phyloP scores from a whole-genome alignment of 2,113 vertebrate genomes.

The Lepidothrix coronata region DNA sequence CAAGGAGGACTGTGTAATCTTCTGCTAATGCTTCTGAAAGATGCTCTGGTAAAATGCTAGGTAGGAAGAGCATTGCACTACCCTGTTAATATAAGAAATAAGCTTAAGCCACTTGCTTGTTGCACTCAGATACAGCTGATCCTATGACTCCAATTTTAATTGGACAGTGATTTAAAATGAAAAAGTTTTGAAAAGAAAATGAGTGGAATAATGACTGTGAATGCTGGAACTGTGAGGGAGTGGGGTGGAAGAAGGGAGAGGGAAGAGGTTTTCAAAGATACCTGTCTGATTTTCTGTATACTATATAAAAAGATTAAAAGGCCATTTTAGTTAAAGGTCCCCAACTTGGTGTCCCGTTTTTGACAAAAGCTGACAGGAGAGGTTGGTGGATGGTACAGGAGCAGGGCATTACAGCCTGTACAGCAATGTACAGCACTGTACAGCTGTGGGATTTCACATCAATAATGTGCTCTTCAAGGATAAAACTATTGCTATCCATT shows the following conservation, averaged over 20 bases:
- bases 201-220: neutral
- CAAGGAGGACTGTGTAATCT: slow-evolving; percentile 27
- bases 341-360: neutral
- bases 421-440: neutral
- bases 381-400: neutral
- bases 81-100: neutral
- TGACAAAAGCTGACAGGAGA: neutral
- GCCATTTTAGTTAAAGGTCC: neutral
- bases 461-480: neutral
- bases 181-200: neutral
- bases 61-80: neutral
- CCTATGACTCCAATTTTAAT: neutral
- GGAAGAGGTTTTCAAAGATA: neutral
- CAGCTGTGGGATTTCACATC: neutral
- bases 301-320: neutral
- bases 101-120: neutral
- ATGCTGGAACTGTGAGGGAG: neutral
- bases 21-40: slow-evolving; percentile 36
- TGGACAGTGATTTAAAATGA: neutral
- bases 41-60: neutral
- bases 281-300: neutral
- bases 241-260: neutral
- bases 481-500: neutral
- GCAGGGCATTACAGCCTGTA: neutral
- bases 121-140: neutral